Conservation (phyloP, 1,140 invertebrate genomes). For the Gerris buenoi region DNA sequence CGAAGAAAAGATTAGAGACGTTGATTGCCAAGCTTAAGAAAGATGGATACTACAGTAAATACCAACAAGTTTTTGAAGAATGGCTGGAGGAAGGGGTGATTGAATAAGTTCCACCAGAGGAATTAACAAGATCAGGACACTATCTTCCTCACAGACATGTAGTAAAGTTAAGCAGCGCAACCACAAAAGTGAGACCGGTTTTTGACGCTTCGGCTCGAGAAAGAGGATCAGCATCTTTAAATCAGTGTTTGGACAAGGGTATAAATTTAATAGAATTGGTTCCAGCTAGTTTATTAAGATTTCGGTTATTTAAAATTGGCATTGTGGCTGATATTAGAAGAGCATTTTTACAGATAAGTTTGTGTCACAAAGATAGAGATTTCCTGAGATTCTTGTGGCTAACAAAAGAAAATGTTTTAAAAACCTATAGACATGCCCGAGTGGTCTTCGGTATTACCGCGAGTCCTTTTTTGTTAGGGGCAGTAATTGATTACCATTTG, state of each 20-base stretch:
- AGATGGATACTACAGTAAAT: conserved; percentile 21
- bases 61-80: conserved; percentile 25
- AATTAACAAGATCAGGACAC: conserved; percentile 8
- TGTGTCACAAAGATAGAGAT: not conserved
- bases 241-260: conserved; percentile 27
- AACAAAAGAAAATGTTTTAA: not conserved
- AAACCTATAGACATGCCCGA: not conserved
- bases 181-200: conserved; percentile 23
- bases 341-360: not conserved
- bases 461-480: not conserved
- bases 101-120: conserved; percentile 21
- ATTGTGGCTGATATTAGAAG: conserved; percentile 16
- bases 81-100: conserved; percentile 25
- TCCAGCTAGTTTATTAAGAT: conserved; percentile 26
- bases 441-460: not conserved
- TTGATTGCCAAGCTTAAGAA: conserved; percentile 19
- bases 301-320: conserved; percentile 26
- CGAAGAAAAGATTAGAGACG: conserved; percentile 9
- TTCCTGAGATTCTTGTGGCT: not conserved
- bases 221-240: conserved; percentile 23
- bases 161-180: conserved; percentile 21
- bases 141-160: conserved; percentile 27
- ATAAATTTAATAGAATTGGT: conserved; percentile 30
- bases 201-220: conserved; percentile 25
- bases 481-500: not conserved